These are phyloP conservation scores for Propsilocerus akamusi DNA, from an alignment of 1,140 invertebrate species.

Conservation along the genomic window DNA sequence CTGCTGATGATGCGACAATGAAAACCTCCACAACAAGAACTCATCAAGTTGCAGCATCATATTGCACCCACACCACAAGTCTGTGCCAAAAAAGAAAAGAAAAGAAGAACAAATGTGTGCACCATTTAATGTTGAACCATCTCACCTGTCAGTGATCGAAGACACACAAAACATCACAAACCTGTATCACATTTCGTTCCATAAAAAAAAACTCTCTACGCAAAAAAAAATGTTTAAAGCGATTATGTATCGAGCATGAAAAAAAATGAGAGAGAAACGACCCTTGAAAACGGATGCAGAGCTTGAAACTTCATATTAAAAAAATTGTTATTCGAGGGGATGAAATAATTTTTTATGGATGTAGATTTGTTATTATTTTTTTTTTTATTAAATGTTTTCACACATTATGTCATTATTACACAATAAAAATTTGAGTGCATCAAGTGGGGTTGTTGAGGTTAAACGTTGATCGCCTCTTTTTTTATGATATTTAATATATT, in stretches of 20 bases:
- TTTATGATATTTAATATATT: too few species aligned
- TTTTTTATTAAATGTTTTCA: too few species aligned
- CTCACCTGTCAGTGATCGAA: background rate
- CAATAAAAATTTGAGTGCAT: background rate
- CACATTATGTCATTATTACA: background rate
- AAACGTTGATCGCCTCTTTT: too few species aligned
- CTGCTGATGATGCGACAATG: background rate
- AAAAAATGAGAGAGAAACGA: background rate
- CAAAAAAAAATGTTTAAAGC: background rate
- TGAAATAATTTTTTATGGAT: background rate
- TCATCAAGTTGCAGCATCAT: background rate
- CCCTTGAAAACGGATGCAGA: background rate
- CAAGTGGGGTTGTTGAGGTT: conserved; percentile 2
- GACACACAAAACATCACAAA: background rate
- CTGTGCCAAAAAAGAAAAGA: background rate
- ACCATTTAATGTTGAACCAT: background rate
- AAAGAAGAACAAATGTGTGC: background rate
- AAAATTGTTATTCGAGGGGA: background rate
- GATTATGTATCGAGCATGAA: too few species aligned
- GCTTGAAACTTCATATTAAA: background rate
- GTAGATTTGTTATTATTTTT: background rate
- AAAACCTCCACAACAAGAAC: background rate
- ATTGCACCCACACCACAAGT: background rate
- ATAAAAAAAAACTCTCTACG: background rate
- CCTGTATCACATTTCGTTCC: background rate